Evolutionary conservation across 2,797 vertebrate genomes (phyloP).

Genomic region (Diplodus sargus): DNA sequence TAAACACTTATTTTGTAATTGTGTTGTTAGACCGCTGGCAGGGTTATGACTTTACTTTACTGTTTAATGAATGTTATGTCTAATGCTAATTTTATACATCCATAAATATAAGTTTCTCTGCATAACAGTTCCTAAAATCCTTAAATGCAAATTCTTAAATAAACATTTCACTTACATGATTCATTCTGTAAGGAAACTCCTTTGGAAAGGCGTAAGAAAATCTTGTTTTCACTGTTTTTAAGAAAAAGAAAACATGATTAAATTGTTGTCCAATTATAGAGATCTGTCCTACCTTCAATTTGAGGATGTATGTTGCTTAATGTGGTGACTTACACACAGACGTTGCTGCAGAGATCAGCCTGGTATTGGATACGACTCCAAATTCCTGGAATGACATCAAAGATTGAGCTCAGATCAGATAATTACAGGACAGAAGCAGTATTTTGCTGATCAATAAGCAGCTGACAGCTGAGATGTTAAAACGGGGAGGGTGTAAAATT

Average conservation of each 20-base stretch:
- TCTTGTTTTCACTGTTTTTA: conserved; percentile 94
- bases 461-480: neutral
- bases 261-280: neutral
- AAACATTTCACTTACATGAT: conserved; percentile 92
- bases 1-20: neutral
- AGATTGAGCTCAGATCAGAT: neutral
- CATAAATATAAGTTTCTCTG: too few relatives aligned
- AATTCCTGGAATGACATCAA: conserved; percentile 89
- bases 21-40: neutral
- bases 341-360: conserved; percentile 97
- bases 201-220: conserved; percentile 99
- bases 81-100: too few relatives aligned
- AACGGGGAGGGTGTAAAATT: neutral
- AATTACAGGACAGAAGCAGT: neutral
- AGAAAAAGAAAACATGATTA: conserved; percentile 26
- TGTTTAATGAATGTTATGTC: too few relatives aligned
- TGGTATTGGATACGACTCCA: conserved; percentile 98
- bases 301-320: neutral
- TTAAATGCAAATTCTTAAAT: neutral
- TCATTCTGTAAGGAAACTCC: conserved; percentile 99
- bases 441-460: neutral
- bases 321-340: conserved; percentile 95
- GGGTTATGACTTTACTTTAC: neutral
- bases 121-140: neutral
- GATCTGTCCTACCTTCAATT: neutral